A percentile compares a stretch with the other conserved stretches of the same genome.
These are phyloP conservation scores for Drosophila dunni DNA, from an alignment of 1,140 invertebrate species.

Conservation along the genomic window DNA sequence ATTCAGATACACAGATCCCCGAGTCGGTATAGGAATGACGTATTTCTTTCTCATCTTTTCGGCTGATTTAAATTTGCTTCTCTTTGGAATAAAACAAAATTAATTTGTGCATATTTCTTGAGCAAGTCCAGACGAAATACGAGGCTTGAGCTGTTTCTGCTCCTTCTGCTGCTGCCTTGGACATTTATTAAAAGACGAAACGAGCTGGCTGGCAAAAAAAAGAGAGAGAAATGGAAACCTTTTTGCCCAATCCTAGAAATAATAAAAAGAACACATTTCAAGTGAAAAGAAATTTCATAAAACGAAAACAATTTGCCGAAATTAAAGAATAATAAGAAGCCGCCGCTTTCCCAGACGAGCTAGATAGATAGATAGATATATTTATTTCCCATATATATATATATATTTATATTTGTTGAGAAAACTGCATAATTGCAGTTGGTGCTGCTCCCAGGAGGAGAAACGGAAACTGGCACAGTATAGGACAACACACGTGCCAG, in stretches of 20 bases:
- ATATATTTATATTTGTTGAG: conserved; percentile 29
- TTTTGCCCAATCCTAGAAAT: conserved; percentile 71
- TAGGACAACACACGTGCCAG: conserved; percentile 67
- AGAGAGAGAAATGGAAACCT: conserved; percentile 71
- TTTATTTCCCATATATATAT: not conserved
- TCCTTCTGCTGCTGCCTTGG: conserved; percentile 34
- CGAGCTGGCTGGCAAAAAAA: conserved; percentile 49
- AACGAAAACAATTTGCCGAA: conserved; percentile 83
- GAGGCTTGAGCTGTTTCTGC: conserved; percentile 55
- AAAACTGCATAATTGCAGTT: conserved; percentile 60
- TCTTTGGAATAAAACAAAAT: conserved; percentile 77
- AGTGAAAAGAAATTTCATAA: conserved; percentile 82
- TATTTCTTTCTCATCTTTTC: conserved; percentile 53
- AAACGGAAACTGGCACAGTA: conserved; percentile 50
- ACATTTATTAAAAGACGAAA: conserved; percentile 79
- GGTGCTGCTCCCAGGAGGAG: conserved; percentile 39
- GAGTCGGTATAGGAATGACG: conserved; percentile 69
- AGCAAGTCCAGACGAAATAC: conserved; percentile 76
- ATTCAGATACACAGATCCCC: not conserved
- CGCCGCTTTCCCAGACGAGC: conserved; percentile 14
- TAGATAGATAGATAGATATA: not conserved
- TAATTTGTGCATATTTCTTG: conserved; percentile 83
- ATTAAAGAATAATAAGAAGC: conserved; percentile 82
- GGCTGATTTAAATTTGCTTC: conserved; percentile 81
- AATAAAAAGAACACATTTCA: conserved; percentile 60